Base-by-base conservation (phyloP, 1,140 invertebrate species). In the Atopsyche davidsoni region DNA sequence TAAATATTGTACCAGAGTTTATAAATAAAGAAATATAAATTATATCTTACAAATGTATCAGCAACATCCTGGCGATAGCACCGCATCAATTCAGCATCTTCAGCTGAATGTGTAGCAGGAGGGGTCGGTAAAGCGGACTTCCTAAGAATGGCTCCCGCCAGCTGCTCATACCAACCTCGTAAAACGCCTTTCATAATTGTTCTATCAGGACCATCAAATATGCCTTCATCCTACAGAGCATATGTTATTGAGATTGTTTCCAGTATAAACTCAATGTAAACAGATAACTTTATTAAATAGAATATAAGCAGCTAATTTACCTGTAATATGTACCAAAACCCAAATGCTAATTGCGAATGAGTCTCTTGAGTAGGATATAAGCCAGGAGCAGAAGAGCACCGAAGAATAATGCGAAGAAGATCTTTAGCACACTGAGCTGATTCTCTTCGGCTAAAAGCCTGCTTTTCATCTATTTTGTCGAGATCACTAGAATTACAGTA, bases 51-150 rank as follows among this genome's bases (percentile, higher is more conserved):
- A 64, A 93, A 81, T 17, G 88, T 90, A 67, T 96, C 92, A 0
- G 86, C 83, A 35, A 92, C 85, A 59, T 96, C 92, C 68, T 94
- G 90, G 42, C 92, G 74, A 63, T 96, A 96, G 68, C 91, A 93
- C 6, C 92, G 73, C 58, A 95, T 86, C 6, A 83, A 70, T 70
- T 96, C 92, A 36, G 82, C 80, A 59, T 95, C 91, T 43, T 94
- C 89, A 24, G 76, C 64, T 25, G 75, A 73, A 61, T 81, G 74
- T 2, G 70, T 59, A 1, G 61, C 54, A 16, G 74, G 68, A 3
- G 62, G 50, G 45, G 63, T 62, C 21, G 68, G 48, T 50, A 64
- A 64, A 14, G 69, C 64, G 0, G 68, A 69, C 50, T 74, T 74
- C 13, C 55, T 57, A 11, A 74, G 57, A 0, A 74, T 52, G 3